Evolutionary conservation across 2,888 invertebrate genomes (phyloP).

Genomic region (Papilio gigon): DNA sequence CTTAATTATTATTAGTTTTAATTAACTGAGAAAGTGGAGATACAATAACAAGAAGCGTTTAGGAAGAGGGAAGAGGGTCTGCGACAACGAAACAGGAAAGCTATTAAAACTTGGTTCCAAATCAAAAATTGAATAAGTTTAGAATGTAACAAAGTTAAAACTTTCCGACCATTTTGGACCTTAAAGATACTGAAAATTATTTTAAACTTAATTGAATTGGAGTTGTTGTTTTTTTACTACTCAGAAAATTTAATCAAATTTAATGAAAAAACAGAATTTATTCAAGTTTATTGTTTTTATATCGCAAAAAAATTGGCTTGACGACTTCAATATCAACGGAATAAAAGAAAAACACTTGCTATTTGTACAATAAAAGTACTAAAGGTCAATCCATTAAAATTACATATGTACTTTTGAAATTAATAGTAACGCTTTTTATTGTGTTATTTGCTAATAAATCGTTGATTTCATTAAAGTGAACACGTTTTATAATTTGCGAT

Average conservation of each 20-base stretch:
- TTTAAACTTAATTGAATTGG: neutral
- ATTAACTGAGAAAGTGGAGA: neutral
- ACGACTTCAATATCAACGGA: no score
- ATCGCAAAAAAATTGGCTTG: no score
- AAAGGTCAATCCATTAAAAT: no score
- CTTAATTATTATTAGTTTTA: neutral
- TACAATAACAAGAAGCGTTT: neutral
- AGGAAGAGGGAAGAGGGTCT: neutral
- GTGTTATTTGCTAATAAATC: no score
- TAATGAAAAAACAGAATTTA: neutral
- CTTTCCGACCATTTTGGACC: slow-evolving; percentile 4
- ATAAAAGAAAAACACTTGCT: no score
- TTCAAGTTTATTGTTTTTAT: neutral
- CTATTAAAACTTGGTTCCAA: slow-evolving; percentile 13
- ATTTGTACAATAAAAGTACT: no score
- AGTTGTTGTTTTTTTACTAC: neutral
- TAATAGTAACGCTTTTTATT: no score
- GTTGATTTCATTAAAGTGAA: no score
- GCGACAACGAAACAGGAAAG: slow-evolving; percentile 6
- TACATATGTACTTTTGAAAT: no score
- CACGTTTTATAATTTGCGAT: no score
- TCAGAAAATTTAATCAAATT: neutral
- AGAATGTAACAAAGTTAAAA: slow-evolving; percentile 13
- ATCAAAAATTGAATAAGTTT: slow-evolving; percentile 27
- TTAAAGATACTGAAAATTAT: neutral